Percentiles rank a stretch among this genome's conserved stretches.
phyloP scores from a whole-genome alignment of 2,797 vertebrate species.

The Phalloptychus januarius region DNA sequence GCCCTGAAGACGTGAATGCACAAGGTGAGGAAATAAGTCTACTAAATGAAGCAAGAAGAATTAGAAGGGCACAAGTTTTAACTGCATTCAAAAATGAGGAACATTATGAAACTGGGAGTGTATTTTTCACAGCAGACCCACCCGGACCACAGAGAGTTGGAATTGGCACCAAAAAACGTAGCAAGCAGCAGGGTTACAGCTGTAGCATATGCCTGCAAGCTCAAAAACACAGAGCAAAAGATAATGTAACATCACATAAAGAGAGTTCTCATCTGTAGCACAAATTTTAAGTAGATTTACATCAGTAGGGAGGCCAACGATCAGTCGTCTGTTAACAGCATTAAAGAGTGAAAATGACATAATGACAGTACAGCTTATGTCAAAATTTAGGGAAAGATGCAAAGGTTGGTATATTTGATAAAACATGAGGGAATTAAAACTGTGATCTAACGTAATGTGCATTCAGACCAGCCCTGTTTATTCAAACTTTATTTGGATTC shows the following conservation, averaged over 20 bases:
- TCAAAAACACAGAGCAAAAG: constrained; percentile 18
- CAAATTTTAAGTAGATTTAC: constrained; percentile 7
- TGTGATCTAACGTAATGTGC: neutral
- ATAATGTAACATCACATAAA: constrained; percentile 1
- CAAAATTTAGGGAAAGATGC: neutral
- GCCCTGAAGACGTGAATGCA: neutral
- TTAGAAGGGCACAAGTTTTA: constrained; percentile 15
- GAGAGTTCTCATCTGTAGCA: constrained; percentile 20
- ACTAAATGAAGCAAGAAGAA: constrained; percentile 14
- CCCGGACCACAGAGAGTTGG: constrained; percentile 25
- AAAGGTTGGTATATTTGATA: neutral
- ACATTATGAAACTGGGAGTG: neutral
- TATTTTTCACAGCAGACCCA: constrained; percentile 27
- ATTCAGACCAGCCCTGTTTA: no score
- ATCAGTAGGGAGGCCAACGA: constrained; percentile 5
- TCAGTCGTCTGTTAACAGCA: neutral
- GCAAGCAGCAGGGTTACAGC: constrained; percentile 42
- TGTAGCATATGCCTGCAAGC: constrained; percentile 23
- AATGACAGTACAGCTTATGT: neutral
- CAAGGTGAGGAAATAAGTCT: neutral
- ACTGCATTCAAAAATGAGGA: constrained; percentile 21
- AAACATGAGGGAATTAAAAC: neutral
- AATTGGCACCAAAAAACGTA: constrained; percentile 39
- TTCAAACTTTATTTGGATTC: no score
- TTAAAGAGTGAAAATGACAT: neutral